Evolutionary conservation across 2,113 vertebrate species (phyloP).

Genomic region (Sinosuthora webbiana): DNA sequence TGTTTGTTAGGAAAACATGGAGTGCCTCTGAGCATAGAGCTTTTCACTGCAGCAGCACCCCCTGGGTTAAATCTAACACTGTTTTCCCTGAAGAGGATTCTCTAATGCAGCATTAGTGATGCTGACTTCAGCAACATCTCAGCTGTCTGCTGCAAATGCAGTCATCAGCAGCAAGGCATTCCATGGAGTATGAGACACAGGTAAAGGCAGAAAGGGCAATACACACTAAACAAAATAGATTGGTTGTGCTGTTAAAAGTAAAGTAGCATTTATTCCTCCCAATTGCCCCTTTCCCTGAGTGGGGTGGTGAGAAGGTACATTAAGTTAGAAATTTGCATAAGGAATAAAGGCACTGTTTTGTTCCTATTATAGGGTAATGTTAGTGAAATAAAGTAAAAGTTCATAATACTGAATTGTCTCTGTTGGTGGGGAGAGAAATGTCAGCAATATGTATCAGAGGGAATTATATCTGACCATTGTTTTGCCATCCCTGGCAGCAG

Average conservation of each 20-base stretch:
- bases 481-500: neutral
- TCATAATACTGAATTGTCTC: neutral
- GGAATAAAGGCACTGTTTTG: neutral
- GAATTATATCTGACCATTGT: neutral
- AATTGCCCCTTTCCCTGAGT: neutral
- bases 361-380: neutral
- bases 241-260: neutral
- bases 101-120: conserved; percentile 19
- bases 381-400: neutral
- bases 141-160: conserved; percentile 36
- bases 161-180: neutral
- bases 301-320: neutral
- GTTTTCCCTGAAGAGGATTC: conserved; percentile 40
- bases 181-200: neutral
- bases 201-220: neutral
- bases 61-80: neutral
- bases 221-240: neutral
- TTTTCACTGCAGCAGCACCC: neutral
- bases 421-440: neutral
- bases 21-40: neutral
- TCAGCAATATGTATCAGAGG: neutral
- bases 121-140: conserved; percentile 71
- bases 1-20: neutral
- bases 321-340: neutral
- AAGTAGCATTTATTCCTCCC: neutral